These are phyloP conservation scores for Apodemia mormo DNA, from an alignment of 2,888 invertebrate genomes.

Conservation along the genomic window DNA sequence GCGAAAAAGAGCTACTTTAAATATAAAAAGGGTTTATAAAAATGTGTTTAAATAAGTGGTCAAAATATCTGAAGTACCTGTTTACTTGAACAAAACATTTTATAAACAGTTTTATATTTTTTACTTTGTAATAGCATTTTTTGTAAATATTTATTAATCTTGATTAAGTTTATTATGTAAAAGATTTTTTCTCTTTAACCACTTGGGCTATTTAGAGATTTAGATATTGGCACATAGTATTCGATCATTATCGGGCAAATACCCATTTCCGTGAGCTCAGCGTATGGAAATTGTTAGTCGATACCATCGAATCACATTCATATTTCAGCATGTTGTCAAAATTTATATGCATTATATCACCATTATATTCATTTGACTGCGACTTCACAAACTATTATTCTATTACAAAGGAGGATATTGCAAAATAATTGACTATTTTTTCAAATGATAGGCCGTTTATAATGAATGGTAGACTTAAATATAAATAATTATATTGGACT, in stretches of 20 bases:
- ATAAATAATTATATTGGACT: too few species aligned
- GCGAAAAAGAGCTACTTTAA: too few species aligned
- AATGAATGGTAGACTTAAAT: too few species aligned
- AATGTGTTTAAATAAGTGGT: too few species aligned
- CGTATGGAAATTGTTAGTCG: constrained; percentile 66
- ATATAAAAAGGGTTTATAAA: too few species aligned
- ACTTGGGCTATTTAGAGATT: neutral
- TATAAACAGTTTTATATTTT: too few species aligned
- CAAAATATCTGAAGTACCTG: too few species aligned
- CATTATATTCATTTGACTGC: neutral
- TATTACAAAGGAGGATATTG: neutral
- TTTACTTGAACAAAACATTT: too few species aligned
- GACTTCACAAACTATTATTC: neutral
- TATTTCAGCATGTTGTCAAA: constrained; percentile 15
- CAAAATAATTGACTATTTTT: too few species aligned
- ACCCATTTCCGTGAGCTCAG: constrained; percentile 65
- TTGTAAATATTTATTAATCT: too few species aligned
- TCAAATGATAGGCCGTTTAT: too few species aligned
- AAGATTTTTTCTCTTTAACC: neutral
- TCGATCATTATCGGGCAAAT: constrained; percentile 40
- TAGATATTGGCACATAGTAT: neutral
- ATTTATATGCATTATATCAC: neutral
- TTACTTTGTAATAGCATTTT: too few species aligned
- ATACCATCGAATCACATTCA: constrained; percentile 26
- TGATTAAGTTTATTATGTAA: neutral